Conservation (phyloP, 2,888 invertebrate genomes). For the Smittia sp. region DNA sequence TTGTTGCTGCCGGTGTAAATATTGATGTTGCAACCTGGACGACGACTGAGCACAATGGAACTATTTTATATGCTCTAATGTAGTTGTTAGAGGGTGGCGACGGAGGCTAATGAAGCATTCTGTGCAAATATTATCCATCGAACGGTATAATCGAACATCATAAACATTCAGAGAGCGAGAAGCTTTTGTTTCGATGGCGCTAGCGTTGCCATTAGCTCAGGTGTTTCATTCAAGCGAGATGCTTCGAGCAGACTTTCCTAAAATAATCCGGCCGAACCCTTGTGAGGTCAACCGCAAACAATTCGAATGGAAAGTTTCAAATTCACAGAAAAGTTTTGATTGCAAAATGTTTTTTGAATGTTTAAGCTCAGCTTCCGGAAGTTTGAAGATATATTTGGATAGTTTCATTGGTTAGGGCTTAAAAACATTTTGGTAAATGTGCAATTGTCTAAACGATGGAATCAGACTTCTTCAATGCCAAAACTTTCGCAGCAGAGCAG, state of each 20-base stretch:
- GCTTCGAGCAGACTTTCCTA: background rate
- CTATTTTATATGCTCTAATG: background rate
- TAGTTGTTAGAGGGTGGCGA: background rate
- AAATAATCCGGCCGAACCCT: background rate
- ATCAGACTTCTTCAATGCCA: too few relatives aligned
- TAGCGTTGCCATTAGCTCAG: background rate
- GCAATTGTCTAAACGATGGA: too few relatives aligned
- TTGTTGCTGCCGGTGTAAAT: constrained; percentile 5
- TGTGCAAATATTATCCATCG: constrained; percentile 7
- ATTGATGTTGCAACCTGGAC: constrained; percentile 5
- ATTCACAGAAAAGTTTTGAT: background rate
- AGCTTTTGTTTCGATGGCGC: constrained; percentile 2
- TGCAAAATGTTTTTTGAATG: background rate
- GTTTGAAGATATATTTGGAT: background rate
- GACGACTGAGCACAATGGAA: background rate
- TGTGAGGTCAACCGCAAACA: background rate
- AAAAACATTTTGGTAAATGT: background rate
- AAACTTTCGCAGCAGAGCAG: too few relatives aligned
- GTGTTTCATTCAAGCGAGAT: background rate
- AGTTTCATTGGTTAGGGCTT: background rate
- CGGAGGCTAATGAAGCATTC: background rate
- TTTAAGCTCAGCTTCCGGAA: background rate
- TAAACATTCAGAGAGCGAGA: background rate
- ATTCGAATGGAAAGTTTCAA: background rate
- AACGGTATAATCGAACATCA: background rate